A percentile compares a stretch with the other conserved stretches of the same genome.
Conservation (phyloP, 2,797 vertebrate genomes). For the Sebastes diaconus region DNA sequence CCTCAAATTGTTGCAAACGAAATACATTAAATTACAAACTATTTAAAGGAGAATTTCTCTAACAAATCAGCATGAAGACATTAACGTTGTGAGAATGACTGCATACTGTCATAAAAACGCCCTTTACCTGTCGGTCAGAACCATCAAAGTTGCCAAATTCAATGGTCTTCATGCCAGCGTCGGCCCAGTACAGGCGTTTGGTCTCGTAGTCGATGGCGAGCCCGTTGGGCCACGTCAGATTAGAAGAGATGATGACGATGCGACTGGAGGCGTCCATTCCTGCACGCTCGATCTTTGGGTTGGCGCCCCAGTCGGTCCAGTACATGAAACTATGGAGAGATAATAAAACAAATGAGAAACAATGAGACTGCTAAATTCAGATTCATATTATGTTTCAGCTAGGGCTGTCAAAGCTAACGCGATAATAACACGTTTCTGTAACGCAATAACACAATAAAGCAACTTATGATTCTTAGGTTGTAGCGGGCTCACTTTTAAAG, state of each 20-base stretch:
- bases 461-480: too few relatives aligned
- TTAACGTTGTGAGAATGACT: too few relatives aligned
- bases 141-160: slow-evolving; percentile 94
- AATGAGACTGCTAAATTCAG: not conserved
- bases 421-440: too few relatives aligned
- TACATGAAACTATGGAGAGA: slow-evolving; percentile 91
- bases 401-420: too few relatives aligned
- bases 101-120: not conserved
- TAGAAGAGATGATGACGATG: slow-evolving; percentile 95
- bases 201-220: slow-evolving; percentile 95
- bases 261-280: slow-evolving; percentile 96
- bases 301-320: slow-evolving; percentile 99
- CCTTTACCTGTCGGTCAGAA: slow-evolving; percentile 88
- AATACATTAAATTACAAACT: not conserved
- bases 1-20: not conserved
- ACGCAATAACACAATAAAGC: too few relatives aligned
- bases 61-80: not conserved
- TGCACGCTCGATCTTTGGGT: slow-evolving; percentile 95
- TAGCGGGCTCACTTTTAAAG: too few relatives aligned
- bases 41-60: not conserved
- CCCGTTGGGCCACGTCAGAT: slow-evolving; percentile 97
- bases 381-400: not conserved
- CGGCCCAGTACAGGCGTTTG: slow-evolving; percentile 95
- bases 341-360: not conserved
- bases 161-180: slow-evolving; percentile 97